Evolutionary conservation across 2,797 vertebrate species (phyloP).

Genomic region (Epinephelus malabaricus): DNA sequence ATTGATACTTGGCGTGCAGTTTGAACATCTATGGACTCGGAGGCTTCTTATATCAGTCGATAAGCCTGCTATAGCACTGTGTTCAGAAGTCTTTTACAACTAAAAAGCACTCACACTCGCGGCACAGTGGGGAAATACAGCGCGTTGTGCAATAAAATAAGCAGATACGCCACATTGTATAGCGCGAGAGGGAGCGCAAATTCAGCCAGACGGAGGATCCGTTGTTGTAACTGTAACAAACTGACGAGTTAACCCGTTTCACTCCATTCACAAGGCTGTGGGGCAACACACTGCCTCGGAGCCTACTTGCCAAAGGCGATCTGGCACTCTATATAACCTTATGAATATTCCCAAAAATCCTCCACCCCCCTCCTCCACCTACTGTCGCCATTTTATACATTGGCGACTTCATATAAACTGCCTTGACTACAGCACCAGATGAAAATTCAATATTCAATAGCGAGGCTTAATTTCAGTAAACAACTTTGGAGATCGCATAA

Average conservation of each 20-base stretch:
- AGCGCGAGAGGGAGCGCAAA: slow-evolving; percentile 73
- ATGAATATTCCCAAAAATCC: slow-evolving; percentile 80
- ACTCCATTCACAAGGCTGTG: slow-evolving; percentile 74
- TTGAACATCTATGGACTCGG: slow-evolving; percentile 42
- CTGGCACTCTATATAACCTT: slow-evolving; percentile 77
- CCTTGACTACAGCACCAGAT: slow-evolving; percentile 81
- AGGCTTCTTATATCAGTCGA: slow-evolving; percentile 28
- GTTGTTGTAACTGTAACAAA: slow-evolving; percentile 81
- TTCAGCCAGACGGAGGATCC: slow-evolving; percentile 68
- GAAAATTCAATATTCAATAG: slow-evolving; percentile 78
- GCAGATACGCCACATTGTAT: slow-evolving; percentile 85
- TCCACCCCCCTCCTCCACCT: slow-evolving; percentile 83
- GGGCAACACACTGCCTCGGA: slow-evolving; percentile 71
- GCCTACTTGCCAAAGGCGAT: slow-evolving; percentile 68
- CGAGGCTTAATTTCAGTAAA: slow-evolving; percentile 76
- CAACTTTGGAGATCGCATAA: slow-evolving; percentile 76
- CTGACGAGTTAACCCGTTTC: slow-evolving; percentile 85
- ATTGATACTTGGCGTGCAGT: slow-evolving; percentile 59
- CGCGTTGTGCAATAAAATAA: slow-evolving; percentile 82
- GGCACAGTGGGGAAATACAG: slow-evolving; percentile 59
- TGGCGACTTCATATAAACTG: slow-evolving; percentile 88
- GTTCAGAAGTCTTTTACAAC: slow-evolving; percentile 72
- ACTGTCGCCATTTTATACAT: slow-evolving; percentile 92
- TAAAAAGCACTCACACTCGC: slow-evolving; percentile 47
- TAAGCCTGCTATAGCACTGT: slow-evolving; percentile 25